These are phyloP conservation scores for Tinea trinotella DNA, from an alignment of 2,888 invertebrate genomes.

Conservation along the genomic window DNA sequence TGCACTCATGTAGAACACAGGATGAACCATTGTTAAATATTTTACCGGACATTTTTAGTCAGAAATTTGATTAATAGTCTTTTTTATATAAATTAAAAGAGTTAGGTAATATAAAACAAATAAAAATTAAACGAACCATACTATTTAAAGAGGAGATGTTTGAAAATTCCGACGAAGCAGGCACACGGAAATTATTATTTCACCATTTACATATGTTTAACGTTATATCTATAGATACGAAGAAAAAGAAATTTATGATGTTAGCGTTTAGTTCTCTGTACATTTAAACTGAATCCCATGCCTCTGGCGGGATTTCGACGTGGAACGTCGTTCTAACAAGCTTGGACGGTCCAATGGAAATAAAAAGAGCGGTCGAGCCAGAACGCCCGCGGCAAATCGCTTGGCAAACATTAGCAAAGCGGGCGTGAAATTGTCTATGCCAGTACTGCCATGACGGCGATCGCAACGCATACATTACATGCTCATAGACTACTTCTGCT, in stretches of 20 bases:
- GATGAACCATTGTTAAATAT: constrained; percentile 60
- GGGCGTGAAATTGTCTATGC: constrained; percentile 59
- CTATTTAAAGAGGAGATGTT: not conserved
- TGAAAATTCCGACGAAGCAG: not conserved
- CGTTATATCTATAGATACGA: not conserved
- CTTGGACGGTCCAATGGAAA: constrained; percentile 30
- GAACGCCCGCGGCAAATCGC: constrained; percentile 47
- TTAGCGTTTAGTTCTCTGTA: constrained; percentile 13
- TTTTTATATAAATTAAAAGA: constrained; percentile 10
- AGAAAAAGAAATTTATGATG: constrained; percentile 5
- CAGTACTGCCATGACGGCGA: constrained; percentile 28
- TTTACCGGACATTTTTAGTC: constrained; percentile 34
- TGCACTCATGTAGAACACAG: constrained; percentile 53
- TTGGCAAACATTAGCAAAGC: constrained; percentile 61
- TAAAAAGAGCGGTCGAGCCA: constrained; percentile 26
- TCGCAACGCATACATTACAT: constrained; percentile 41
- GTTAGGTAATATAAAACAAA: too few species aligned
- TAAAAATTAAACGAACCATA: not conserved
- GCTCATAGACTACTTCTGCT: constrained; percentile 3
- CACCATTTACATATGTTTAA: constrained; percentile 8
- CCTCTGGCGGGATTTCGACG: constrained; percentile 18
- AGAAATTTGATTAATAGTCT: constrained; percentile 45
- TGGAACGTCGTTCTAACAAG: constrained; percentile 27
- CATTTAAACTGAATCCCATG: constrained; percentile 15
- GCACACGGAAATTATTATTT: not conserved